Base-by-base conservation (phyloP, 2,888 invertebrate genomes). In the Pterostichus niger region DNA sequence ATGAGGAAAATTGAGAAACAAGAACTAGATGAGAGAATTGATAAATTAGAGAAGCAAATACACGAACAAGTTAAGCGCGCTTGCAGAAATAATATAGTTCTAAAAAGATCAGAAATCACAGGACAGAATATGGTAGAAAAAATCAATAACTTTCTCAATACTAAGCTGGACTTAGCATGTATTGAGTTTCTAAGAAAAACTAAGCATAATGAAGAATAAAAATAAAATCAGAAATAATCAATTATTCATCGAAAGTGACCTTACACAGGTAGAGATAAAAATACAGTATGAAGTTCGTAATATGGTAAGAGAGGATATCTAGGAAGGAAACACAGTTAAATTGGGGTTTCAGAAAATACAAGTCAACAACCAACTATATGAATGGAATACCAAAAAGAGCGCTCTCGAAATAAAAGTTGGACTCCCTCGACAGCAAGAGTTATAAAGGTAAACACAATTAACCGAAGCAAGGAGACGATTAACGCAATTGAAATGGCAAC, bases 171-270 rank as follows among this genome's bases (percentile, higher is more conserved):
- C 71, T 52, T 75, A 64, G 31, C 83, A 75, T 46, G 40, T 31
- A 83, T 61, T 64, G 9, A 35, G 71, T 33, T n/a, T 71, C 13
- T 9, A 64, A 33, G 15, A 40, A 61, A 59, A 80, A 75, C 44
- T 59, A 46, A 35, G 68, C 75, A 79, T 40, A 10, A 44, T 77
- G 61, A 33, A 40, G 24, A 7, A 15, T 2, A 79, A n/a, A 24
- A 56, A 7, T 75, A 31, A 35, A 76, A 64, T 75, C 46, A 83
- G 52, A 80, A 9, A 80, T 68, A 10, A 10, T 10, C 11, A 49
- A 61, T 68, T 54, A 44, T 49, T 49, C 11, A 78, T 76, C 84
- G 82, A 84, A 82, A 59, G 77, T 35, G 79, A 79, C 40, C 17
- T 61, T 13, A 79, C 79, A 11, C 11, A 11, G n/a, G 46, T 61